phyloP scores from a whole-genome alignment of 2,888 invertebrate genomes.

The Tetramorium bicarinatum region DNA sequence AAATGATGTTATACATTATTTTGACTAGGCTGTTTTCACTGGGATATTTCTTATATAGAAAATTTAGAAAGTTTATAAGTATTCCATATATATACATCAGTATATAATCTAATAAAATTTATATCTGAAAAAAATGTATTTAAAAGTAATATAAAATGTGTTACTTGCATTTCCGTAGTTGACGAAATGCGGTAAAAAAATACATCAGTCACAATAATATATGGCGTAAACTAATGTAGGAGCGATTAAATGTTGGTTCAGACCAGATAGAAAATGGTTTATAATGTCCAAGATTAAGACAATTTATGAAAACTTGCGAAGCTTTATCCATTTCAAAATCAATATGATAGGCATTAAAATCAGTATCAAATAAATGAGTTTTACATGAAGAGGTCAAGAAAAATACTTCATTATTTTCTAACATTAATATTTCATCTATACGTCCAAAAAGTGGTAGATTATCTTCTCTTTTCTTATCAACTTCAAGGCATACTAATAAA shows the following conservation, averaged over 20 bases:
- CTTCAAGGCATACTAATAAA: conserved; percentile 29
- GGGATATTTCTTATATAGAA: too few species aligned
- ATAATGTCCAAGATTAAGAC: background rate
- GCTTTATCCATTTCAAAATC: background rate
- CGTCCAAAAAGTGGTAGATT: conserved; percentile 16
- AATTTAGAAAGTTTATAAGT: background rate
- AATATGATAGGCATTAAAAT: conserved; percentile 6
- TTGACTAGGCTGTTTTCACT: too few species aligned
- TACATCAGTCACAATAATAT: conserved; percentile 1
- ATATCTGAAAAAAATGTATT: too few species aligned
- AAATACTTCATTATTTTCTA: conserved; percentile 9
- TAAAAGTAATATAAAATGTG: background rate
- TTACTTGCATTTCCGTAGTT: background rate
- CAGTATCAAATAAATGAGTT: conserved; percentile 13
- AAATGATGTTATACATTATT: too few species aligned
- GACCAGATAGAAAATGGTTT: conserved; percentile 13
- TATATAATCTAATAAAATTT: too few species aligned
- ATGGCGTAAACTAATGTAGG: background rate
- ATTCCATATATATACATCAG: too few species aligned
- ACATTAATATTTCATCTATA: conserved; percentile 20
- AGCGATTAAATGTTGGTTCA: background rate
- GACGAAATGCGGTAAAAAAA: background rate
- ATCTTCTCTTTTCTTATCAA: background rate
- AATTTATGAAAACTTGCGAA: conserved; percentile 16
- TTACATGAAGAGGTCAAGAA: background rate